Evolutionary conservation across 1,140 invertebrate species (phyloP), one percentile per base, ranked within the genome.

Genomic region (Camponotus vicinus): DNA sequence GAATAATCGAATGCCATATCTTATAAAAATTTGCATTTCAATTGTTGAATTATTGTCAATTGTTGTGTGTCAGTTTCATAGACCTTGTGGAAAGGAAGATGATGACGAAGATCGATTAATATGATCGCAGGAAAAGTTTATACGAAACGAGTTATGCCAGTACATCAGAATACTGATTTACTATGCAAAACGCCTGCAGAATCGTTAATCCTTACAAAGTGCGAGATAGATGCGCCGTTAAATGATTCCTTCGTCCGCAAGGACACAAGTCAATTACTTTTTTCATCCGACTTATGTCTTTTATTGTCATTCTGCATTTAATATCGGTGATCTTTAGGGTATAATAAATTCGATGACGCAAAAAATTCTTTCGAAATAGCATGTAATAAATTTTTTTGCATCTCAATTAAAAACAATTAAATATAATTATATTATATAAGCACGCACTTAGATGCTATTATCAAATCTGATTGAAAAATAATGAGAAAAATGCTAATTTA

Each of bases 221-320:
- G 15, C 71, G 75, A 86, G 84, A 52, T 59, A 71, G 8, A 52
- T 40, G 15, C 27, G 18, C 18, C 27, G 71, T 59, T 88, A 78
- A 85, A 73, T 52, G 86, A 79, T 73, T 79, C 37, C 27, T 69
- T 37, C 42, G 15, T 88, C 27, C 64, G 52, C 86, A 89, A 89
- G 87, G 87, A 86, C 83, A 52, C 55, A 37, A 75, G 69, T 63
- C 69, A 73, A 75, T 83, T 83, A 59, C 9, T 73, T 66, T 52
- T 83, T 63, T 45, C n/a, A 45, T 59, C 49, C 40, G 18, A 61
- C 61, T 82, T 83, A 45, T 40, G 34, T 83, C 55, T 61, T 73
- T 61, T 73, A 59, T 32, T 75, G 18, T 45, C 55, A 15, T 21
- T 75, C 32, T 61, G 21, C 32, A 70, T 73, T 83, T 45, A 73